These are phyloP conservation scores for Dallia pectoralis DNA, from an alignment of 2,797 vertebrate species.

Conservation along the genomic window DNA sequence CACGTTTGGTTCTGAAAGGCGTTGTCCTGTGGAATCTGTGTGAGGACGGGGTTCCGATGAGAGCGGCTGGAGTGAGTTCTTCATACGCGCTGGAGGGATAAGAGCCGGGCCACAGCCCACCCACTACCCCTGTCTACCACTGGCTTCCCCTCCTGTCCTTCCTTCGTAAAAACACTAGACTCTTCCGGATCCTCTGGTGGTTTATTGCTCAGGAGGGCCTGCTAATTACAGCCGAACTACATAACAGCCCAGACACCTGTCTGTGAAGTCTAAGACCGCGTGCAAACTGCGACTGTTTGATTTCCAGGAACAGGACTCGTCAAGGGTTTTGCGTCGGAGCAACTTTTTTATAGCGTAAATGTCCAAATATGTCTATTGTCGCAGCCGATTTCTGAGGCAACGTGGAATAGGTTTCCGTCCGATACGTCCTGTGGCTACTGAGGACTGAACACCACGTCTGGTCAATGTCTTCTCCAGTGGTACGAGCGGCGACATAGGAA, in stretches of 20 bases:
- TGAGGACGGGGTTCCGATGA: conserved; percentile 1
- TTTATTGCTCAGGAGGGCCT: conserved; percentile 45
- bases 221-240: conserved; percentile 73
- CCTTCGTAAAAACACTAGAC: conserved; percentile 51
- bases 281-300: neutral
- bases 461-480: too few relatives aligned
- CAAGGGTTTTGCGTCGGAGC: too few relatives aligned
- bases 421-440: too few relatives aligned
- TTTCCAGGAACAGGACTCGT: too few relatives aligned
- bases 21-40: conserved; percentile 18
- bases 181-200: conserved; percentile 41
- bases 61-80: conserved; percentile 18
- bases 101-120: conserved; percentile 34
- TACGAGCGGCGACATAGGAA: too few relatives aligned
- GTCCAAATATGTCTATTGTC: too few relatives aligned
- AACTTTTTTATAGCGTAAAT: too few relatives aligned
- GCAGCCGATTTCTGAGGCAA: too few relatives aligned
- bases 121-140: conserved; percentile 34
- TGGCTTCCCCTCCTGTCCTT: conserved; percentile 18
- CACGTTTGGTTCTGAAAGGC: neutral
- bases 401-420: too few relatives aligned
- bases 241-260: conserved; percentile 85
- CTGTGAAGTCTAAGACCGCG: conserved; percentile 4
- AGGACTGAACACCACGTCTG: too few relatives aligned
- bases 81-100: conserved; percentile 41